Percentiles rank a stretch among this genome's conserved stretches.
These are phyloP conservation scores for Lasioglossum villosulum DNA, from an alignment of 2,888 invertebrate genomes.

Conservation along the genomic window DNA sequence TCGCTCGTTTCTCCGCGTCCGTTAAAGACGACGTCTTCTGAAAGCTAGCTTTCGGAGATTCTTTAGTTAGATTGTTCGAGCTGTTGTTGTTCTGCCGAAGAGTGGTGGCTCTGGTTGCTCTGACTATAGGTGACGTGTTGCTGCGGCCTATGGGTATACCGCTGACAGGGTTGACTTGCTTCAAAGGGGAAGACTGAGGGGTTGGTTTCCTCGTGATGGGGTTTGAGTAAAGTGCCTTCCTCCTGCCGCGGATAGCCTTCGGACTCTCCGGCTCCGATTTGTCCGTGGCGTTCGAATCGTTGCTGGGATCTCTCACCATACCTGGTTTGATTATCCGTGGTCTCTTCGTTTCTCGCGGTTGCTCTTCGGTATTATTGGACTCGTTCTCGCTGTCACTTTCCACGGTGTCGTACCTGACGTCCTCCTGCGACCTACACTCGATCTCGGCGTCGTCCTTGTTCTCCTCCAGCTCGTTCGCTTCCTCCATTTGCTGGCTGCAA, in stretches of 20 bases:
- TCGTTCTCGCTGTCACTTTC: constrained; percentile 73
- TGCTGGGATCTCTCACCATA: constrained; percentile 75
- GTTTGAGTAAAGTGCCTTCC: constrained; percentile 88
- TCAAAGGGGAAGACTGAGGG: constrained; percentile 80
- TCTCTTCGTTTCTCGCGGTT: constrained; percentile 73
- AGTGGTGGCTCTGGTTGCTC: constrained; percentile 80
- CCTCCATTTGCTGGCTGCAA: constrained; percentile 64
- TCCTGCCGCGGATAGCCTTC: constrained; percentile 88
- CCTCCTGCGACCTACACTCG: constrained; percentile 41
- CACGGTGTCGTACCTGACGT: constrained; percentile 41
- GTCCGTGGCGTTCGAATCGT: constrained; percentile 78
- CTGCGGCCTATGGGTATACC: constrained; percentile 80
- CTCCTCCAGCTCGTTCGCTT: constrained; percentile 54
- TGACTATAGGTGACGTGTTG: constrained; percentile 80
- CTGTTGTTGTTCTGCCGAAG: constrained; percentile 79
- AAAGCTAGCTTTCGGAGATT: constrained; percentile 75
- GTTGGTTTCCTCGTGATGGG: constrained; percentile 79
- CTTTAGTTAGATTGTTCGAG: constrained; percentile 55
- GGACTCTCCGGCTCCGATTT: constrained; percentile 82
- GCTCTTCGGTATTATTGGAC: constrained; percentile 67
- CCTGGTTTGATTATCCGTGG: constrained; percentile 86
- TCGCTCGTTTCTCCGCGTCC: constrained; percentile 65
- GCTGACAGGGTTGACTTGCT: constrained; percentile 72
- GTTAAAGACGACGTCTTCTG: constrained; percentile 65
- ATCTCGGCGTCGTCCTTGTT: constrained; percentile 65